Conservation (phyloP, 2,888 invertebrate species). For the Luperina nickerlii region DNA sequence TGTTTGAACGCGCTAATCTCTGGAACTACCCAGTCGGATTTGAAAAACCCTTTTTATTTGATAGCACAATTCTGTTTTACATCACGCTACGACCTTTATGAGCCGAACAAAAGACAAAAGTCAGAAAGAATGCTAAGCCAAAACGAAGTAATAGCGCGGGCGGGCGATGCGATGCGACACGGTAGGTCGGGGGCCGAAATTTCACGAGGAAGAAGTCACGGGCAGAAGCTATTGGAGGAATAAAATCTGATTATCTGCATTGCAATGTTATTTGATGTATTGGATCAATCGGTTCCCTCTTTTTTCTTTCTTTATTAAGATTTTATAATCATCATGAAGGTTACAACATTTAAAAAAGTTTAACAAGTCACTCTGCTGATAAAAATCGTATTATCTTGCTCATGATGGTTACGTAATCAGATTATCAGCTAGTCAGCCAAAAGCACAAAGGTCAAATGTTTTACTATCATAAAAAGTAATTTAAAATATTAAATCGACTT, state of each 20-base stretch:
- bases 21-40: background rate
- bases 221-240: background rate
- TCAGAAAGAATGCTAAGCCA: background rate
- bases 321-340: background rate
- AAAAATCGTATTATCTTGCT: slow-evolving; percentile 1
- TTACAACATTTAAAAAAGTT: background rate
- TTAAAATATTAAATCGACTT: too few relatives aligned
- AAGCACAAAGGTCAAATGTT: slow-evolving; percentile 17
- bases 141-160: background rate
- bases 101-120: background rate
- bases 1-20: background rate
- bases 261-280: background rate
- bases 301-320: background rate
- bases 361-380: background rate
- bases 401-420: slow-evolving; percentile 8
- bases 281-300: background rate
- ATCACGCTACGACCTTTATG: background rate
- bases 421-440: slow-evolving; percentile 16
- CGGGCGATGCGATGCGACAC: background rate
- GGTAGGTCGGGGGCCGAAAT: background rate
- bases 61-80: background rate
- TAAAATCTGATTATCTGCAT: background rate
- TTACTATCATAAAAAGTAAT: background rate
- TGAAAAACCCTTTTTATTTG: background rate
- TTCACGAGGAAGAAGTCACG: background rate